Conservation (phyloP, 2,888 invertebrate species). For the Pammene aurita region DNA sequence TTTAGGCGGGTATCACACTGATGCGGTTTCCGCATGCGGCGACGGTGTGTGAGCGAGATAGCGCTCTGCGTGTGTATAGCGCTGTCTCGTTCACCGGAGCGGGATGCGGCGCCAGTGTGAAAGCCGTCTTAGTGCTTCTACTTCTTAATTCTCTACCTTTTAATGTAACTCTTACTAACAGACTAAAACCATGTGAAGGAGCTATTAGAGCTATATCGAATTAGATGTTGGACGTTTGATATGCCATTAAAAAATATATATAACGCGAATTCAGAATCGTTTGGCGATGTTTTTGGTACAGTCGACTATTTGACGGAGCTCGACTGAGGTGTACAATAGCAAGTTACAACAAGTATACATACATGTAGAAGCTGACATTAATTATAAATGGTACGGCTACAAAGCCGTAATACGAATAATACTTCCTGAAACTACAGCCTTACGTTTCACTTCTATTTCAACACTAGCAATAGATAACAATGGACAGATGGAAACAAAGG, state of each 20-base stretch:
- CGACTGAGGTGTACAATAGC: not conserved
- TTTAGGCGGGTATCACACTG: too few species aligned
- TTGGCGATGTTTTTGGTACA: too few species aligned
- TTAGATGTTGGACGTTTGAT: not conserved
- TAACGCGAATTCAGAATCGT: too few species aligned
- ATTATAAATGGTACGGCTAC: slow-evolving; percentile 10
- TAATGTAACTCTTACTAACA: not conserved
- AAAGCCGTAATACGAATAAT: slow-evolving; percentile 28
- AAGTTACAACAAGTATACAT: slow-evolving; percentile 9
- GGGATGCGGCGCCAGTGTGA: too few species aligned
- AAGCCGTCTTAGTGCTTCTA: too few species aligned
- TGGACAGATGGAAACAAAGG: slow-evolving; percentile 43
- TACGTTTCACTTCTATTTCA: slow-evolving; percentile 9
- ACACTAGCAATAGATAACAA: slow-evolving; percentile 34
- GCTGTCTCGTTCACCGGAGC: too few species aligned
- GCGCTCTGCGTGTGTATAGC: too few species aligned
- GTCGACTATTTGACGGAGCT: not conserved
- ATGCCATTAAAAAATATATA: not conserved
- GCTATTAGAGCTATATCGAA: not conserved
- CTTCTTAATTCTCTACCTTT: too few species aligned
- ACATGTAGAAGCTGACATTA: slow-evolving; percentile 1
- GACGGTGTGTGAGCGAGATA: too few species aligned
- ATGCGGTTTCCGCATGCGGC: too few species aligned
- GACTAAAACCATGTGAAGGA: slow-evolving; percentile 8
- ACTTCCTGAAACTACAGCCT: slow-evolving; percentile 25